A percentile compares a stretch with the other conserved stretches of the same genome.
Evolutionary conservation across 2,113 vertebrate genomes (phyloP).

Genomic region (Hemibagrus wyckioides): DNA sequence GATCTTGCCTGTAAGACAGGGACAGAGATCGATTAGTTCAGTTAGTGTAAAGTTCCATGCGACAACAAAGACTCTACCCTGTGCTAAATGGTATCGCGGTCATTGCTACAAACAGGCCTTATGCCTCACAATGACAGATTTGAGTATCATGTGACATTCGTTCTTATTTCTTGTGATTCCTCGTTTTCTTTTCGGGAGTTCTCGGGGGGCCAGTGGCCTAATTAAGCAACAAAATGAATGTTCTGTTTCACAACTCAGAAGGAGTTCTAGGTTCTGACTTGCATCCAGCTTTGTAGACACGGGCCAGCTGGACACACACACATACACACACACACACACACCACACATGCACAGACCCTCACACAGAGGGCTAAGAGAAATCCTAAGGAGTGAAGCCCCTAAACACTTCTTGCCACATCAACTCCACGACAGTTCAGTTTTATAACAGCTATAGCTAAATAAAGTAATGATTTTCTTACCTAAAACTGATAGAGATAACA

Average conservation of each 20-base stretch:
- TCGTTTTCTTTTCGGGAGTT: conserved; percentile 15
- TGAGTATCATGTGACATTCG: conserved; percentile 29
- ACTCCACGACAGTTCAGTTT: background rate
- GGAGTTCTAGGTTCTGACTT: conserved; percentile 52
- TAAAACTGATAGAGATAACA: background rate
- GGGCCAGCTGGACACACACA: conserved; percentile 47
- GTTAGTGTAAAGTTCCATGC: background rate
- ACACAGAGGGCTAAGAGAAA: conserved; percentile 5
- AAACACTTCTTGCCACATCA: background rate
- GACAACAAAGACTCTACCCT: background rate
- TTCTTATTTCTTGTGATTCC: conserved; percentile 28
- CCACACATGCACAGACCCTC: background rate
- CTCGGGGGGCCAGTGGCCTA: conserved; percentile 52
- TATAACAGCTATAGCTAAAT: background rate
- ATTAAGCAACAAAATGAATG: conserved; percentile 58
- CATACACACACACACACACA: background rate
- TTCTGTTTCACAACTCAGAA: conserved; percentile 54
- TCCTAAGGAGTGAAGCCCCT: background rate
- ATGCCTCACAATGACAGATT: conserved; percentile 28
- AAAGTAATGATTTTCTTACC: background rate
- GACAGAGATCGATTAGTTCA: conserved; percentile 22
- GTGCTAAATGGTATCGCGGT: conserved; percentile 2
- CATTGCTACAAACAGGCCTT: conserved; percentile 33
- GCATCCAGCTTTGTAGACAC: conserved; percentile 44
- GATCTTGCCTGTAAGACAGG: conserved; percentile 59